Base-by-base conservation (phyloP, 2,113 vertebrate genomes). In the Probosciger aterrimus region DNA sequence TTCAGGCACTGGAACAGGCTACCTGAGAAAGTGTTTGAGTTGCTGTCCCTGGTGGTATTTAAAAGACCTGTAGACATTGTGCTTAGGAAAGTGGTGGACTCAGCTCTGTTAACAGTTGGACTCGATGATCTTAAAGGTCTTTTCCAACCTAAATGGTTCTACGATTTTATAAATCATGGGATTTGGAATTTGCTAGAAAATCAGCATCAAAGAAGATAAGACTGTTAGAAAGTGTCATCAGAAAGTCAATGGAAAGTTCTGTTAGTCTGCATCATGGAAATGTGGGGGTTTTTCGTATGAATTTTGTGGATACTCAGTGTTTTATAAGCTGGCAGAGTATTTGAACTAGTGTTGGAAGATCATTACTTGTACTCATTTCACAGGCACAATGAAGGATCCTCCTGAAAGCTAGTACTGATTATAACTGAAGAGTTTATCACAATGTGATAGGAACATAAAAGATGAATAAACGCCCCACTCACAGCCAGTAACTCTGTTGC, bases 281-380 rank as follows among this genome's bases (percentile, higher is more conserved):
- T 3, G 6, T 47, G 23, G 5, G 5, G 8, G 0, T 0, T 50
- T 60, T 69, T 57, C 22, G 10, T 20, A 19, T 19, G 5, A 10
- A 46, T 86, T 70, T 94, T 52, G 35, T 64, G 49, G 15, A 63
- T 74, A 90, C 18, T 77, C 30, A 31, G 5, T 57, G 24, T 74
- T 57, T 74, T 55, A 46, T 14, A 68, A 71, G n/a, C 9, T 27
- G 55, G 8, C 6, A 44, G 25, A 74, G 5, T 52, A 39, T 43
- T 70, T 84, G 7, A 69, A 33, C 7, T 52, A 57, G 23, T 5
- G 22, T 4, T 89, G 11, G 18, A 82, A 91, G 6, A 47, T 14
- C 5, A 31, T 62, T 37, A 37, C 2, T 62, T 62, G n/a, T 41
- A 18, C 6, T 71, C 3, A 7, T 62, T 82, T 90, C 31, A 53